Evolutionary conservation across 1,140 invertebrate species (phyloP).

Genomic region (Mizuhopecten yessoensis): DNA sequence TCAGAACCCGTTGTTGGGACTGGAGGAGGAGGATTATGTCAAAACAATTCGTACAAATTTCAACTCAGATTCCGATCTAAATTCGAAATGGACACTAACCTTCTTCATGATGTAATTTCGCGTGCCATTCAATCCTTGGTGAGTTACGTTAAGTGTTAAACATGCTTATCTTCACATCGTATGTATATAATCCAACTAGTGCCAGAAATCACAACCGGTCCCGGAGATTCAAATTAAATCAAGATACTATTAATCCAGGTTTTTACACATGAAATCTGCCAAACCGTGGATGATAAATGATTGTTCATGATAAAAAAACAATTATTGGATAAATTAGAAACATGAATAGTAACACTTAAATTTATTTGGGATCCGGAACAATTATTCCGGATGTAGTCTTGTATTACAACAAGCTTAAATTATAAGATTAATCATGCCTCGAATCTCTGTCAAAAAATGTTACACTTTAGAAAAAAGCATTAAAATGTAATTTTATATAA

Average conservation of each 20-base stretch:
- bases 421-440: neutral
- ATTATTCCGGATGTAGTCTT: neutral
- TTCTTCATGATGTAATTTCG: neutral
- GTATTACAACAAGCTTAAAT: neutral
- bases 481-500: slow-evolving; percentile 20
- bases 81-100: neutral
- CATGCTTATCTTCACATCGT: neutral
- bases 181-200: neutral
- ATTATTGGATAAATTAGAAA: neutral
- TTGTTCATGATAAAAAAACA: neutral
- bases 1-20: no score
- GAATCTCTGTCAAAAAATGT: neutral
- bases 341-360: neutral
- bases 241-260: neutral
- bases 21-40: no score
- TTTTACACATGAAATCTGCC: neutral
- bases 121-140: neutral
- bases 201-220: neutral
- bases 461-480: slow-evolving; percentile 9
- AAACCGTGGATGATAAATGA: neutral
- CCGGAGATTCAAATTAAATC: neutral
- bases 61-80: neutral
- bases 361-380: neutral
- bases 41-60: no score
- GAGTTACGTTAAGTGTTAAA: neutral